A percentile compares a stretch with the other conserved stretches of the same genome.
phyloP scores from a whole-genome alignment of 2,797 vertebrate genomes.

The Lacerta bilineata region DNA sequence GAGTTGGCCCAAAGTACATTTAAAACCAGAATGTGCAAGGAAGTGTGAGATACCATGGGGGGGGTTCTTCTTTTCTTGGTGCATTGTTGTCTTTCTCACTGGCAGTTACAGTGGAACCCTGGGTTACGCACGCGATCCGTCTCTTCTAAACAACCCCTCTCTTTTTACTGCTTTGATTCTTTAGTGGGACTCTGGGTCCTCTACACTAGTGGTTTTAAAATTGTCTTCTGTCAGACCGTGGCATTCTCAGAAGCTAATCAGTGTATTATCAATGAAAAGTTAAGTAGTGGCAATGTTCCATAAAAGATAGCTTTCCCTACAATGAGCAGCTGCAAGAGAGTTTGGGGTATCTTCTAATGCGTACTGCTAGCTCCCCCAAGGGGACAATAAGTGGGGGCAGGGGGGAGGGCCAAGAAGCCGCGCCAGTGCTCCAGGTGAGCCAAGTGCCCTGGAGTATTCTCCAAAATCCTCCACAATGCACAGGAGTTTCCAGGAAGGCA shows the following conservation, averaged over 20 bases:
- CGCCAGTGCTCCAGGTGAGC: background rate
- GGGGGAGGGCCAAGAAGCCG: background rate
- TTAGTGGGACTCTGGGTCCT: background rate
- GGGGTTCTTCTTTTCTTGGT: background rate
- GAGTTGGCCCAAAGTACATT: background rate
- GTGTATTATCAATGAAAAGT: background rate
- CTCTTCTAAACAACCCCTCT: background rate
- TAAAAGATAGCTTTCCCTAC: background rate
- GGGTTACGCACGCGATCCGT: too few relatives aligned
- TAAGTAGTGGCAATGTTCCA: background rate
- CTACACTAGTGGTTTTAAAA: background rate
- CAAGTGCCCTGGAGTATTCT: background rate
- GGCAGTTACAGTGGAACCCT: too few relatives aligned
- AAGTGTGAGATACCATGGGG: background rate
- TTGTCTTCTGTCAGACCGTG: background rate
- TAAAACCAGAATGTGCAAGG: background rate
- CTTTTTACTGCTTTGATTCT: background rate
- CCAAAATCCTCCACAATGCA: too few relatives aligned
- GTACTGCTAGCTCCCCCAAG: background rate
- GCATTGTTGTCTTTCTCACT: background rate
- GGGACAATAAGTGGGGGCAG: background rate
- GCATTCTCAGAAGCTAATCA: background rate
- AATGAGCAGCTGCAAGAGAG: background rate
- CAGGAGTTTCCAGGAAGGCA: background rate
- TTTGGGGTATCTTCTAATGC: background rate